Evolutionary conservation across 2,113 vertebrate genomes (phyloP).

Genomic region (Calypte anna): DNA sequence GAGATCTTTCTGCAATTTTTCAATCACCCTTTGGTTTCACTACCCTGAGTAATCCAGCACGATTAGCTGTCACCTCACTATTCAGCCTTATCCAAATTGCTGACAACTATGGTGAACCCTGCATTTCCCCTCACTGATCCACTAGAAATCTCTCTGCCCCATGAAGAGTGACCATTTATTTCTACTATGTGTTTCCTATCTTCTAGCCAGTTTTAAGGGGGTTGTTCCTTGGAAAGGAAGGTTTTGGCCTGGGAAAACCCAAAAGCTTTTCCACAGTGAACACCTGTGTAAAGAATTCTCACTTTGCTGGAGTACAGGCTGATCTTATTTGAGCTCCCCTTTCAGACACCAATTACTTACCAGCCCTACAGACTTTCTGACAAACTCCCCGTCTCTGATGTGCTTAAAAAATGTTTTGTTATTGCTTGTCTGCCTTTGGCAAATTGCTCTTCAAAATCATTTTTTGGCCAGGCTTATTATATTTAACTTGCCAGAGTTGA

Average conservation of each 20-base stretch:
- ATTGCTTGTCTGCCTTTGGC: not conserved
- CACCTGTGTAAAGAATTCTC: not conserved
- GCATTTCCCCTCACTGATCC: not conserved
- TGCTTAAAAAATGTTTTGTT: not conserved
- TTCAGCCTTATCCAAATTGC: not conserved
- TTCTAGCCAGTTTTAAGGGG: not conserved
- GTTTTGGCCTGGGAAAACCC: not conserved
- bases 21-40: not conserved
- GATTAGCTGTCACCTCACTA: not conserved
- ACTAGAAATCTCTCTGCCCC: not conserved
- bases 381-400: not conserved
- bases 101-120: not conserved
- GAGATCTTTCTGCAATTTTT: not conserved
- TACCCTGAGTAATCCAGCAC: not conserved
- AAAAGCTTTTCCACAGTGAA: not conserved
- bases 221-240: not conserved
- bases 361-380: not conserved
- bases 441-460: slow-evolving; percentile 23
- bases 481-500: not conserved
- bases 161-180: not conserved
- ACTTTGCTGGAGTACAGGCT: not conserved
- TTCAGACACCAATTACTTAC: not conserved
- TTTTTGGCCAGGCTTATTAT: not conserved
- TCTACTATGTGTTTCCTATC: not conserved
- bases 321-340: not conserved